Percentiles rank a stretch among this genome's conserved stretches.
phyloP scores from a whole-genome alignment of 2,113 vertebrate genomes.

The Poeciliopsis turrubarensis region DNA sequence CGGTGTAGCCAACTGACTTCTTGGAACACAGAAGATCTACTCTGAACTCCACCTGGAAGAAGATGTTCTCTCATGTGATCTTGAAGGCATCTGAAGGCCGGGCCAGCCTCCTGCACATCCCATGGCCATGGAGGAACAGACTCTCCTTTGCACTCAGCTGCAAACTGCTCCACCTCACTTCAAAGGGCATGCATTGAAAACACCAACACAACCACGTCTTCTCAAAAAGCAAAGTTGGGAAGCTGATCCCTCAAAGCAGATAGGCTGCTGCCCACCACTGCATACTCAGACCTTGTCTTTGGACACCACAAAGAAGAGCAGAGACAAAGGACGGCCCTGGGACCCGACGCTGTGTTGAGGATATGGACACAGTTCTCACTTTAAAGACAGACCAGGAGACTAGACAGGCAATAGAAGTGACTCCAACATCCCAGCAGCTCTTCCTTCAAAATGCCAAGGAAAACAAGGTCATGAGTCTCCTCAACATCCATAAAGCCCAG shows the following conservation, averaged over 20 bases:
- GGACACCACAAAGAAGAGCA: neutral
- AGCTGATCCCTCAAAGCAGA: neutral
- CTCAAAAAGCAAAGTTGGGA: neutral
- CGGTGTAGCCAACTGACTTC: no score
- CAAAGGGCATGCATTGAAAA: neutral
- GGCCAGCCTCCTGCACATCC: no score
- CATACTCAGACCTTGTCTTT: no score
- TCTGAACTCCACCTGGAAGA: no score
- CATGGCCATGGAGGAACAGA: neutral
- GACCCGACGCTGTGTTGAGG: neutral
- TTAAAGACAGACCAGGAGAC: neutral
- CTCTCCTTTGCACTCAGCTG: neutral
- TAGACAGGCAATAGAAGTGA: neutral
- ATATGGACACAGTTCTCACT: neutral
- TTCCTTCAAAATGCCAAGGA: neutral
- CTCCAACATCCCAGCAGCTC: neutral
- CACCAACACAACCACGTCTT: neutral
- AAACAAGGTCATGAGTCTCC: no score
- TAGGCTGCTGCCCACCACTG: neutral
- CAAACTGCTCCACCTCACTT: neutral
- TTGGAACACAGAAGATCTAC: no score
- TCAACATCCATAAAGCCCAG: no score
- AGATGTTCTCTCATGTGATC: no score
- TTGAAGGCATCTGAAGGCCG: no score
- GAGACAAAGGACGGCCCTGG: neutral